Conservation (phyloP, 1,140 invertebrate genomes). For the Lucilia sericata region DNA sequence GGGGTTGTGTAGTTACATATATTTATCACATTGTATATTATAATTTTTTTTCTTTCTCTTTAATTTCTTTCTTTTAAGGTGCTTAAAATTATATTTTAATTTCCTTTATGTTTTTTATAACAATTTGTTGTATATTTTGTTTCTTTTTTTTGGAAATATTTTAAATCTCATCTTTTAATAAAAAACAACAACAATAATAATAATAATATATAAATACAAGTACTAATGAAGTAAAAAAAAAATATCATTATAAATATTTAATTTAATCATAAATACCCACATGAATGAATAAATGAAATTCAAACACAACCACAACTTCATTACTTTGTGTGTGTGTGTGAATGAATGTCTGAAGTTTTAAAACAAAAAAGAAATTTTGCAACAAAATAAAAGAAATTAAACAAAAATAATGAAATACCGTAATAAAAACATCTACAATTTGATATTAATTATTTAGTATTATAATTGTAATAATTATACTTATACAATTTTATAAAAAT, state of each 20-base stretch:
- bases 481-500: constrained; percentile 45
- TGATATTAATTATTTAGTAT: constrained; percentile 45
- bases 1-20: constrained; percentile 32
- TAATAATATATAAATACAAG: neutral
- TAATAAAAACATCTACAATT: constrained; percentile 34
- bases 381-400: too few species aligned
- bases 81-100: constrained; percentile 1
- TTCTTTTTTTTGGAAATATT: constrained; percentile 23
- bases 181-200: constrained; percentile 24
- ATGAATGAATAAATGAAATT: neutral
- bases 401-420: neutral
- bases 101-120: neutral
- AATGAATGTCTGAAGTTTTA: neutral
- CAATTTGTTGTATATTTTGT: constrained; percentile 2
- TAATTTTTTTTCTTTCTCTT: constrained; percentile 8
- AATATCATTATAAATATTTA: constrained; percentile 31
- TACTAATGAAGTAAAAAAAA: neutral
- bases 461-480: constrained; percentile 44
- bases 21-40: constrained; percentile 36
- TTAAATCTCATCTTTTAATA: neutral
- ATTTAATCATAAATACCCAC: neutral
- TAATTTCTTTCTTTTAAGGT: neutral
- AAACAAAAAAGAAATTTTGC: neutral
- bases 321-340: neutral
- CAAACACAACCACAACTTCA: constrained; percentile 20